phyloP scores from a whole-genome alignment of 2,113 vertebrate species.

The Cololabis saira region DNA sequence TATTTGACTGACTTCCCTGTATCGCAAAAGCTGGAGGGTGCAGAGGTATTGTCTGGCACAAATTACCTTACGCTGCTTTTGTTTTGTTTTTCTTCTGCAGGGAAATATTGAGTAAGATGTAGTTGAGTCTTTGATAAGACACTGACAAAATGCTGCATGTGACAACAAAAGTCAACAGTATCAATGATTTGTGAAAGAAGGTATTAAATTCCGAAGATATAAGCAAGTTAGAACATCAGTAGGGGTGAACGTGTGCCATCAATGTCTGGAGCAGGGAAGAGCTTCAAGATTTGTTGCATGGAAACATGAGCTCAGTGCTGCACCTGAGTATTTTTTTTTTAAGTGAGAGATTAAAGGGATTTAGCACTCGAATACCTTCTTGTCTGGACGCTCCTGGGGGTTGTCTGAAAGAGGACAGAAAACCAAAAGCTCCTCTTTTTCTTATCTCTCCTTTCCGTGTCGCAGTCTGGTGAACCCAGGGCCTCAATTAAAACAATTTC shows the following conservation, averaged over 20 bases:
- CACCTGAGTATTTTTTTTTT: constrained; percentile 69
- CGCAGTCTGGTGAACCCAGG: constrained; percentile 80
- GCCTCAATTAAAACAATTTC: constrained; percentile 80
- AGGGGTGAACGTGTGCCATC: not conserved
- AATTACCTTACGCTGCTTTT: constrained; percentile 41
- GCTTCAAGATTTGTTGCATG: constrained; percentile 13
- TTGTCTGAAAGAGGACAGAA: constrained; percentile 51
- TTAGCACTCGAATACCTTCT: constrained; percentile 67
- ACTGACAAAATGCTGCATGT: constrained; percentile 18
- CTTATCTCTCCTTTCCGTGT: constrained; percentile 13
- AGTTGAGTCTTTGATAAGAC: constrained; percentile 32
- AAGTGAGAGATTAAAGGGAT: constrained; percentile 79
- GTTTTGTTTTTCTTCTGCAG: constrained; percentile 26
- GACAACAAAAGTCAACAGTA: constrained; percentile 20
- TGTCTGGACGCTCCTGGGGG: constrained; percentile 59
- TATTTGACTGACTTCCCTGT: constrained; percentile 67
- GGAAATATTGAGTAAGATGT: constrained; percentile 1
- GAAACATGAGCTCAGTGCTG: constrained; percentile 47
- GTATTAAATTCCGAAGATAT: not conserved
- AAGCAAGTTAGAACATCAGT: no score
- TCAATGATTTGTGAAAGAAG: constrained; percentile 11
- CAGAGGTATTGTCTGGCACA: constrained; percentile 35
- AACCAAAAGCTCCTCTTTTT: constrained; percentile 56
- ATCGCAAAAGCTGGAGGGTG: constrained; percentile 41
- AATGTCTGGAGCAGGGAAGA: not conserved